Evolutionary conservation across 2,888 invertebrate genomes (phyloP), one percentile per base, ranked within the genome.

Genomic region (Hoplodrina blanda): DNA sequence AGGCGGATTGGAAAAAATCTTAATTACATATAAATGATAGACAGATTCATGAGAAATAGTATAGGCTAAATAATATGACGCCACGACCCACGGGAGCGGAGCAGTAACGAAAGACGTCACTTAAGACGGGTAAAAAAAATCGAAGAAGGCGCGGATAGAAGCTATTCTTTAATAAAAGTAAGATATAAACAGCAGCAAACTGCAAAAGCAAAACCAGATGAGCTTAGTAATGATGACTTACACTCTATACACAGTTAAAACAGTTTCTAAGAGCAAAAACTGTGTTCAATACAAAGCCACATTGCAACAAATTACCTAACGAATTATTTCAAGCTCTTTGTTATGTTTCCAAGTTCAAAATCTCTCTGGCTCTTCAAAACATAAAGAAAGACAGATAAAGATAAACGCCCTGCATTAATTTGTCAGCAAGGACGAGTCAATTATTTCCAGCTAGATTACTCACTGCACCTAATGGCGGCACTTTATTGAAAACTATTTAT

Each of bases 401-500:
- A 56, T 53, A 78, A 73, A 62, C 60, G 20, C 19, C 61, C 46
- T 46, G 52, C 62, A 69, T 65, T 74, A 74, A 83, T 83, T 78
- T 75, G 79, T 85, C 79, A 85, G n/a, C 80, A 81, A 81, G 79
- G 81, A 80, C 84, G 65, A 54, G 70, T 68, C 75, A 85, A 85
- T 86, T 85, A 86, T 86, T 81, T 80, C 76, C 76, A 85, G 79
- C 78, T 57, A 60, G 70, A 80, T 82, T 84, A 85, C 77, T 81
- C 81, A 83, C 74, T 62, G 74, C 66, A 78, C 65, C 73, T 77
- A 85, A 79, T 72, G 67, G 81, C 69, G 66, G 72, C 76, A 78
- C 71, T 76, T 74, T 81, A 86, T 82, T 83, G 77, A 62, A 75
- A 78, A 72, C 80, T 84, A 86, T 86, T 83, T 81, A 85, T 86